A percentile compares a stretch with the other conserved stretches of the same genome.
Conservation (phyloP, 2,797 vertebrate genomes). For the Lophotriccus pileatus region DNA sequence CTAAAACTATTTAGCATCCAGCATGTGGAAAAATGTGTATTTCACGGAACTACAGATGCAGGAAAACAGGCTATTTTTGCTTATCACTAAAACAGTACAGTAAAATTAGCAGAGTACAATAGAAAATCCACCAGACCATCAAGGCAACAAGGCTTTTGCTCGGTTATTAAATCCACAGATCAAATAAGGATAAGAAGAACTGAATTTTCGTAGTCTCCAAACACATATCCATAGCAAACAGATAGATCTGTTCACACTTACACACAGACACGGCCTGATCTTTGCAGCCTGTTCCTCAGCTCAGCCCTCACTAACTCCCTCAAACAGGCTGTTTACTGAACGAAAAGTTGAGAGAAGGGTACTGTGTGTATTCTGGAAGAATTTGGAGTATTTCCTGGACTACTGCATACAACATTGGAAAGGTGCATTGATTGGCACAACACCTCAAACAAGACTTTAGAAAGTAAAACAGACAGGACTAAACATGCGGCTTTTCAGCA, state of each 20-base stretch:
- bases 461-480: not conserved
- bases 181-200: slow-evolving; percentile 5
- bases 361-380: slow-evolving; percentile 9
- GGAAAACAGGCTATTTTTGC: slow-evolving; percentile 49
- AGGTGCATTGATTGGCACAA: not conserved
- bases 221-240: accelerated
- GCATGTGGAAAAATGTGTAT: slow-evolving; percentile 38
- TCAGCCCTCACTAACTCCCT: not conserved
- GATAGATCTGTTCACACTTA: not conserved
- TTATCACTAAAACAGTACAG: not conserved
- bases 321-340: not conserved
- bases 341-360: not conserved
- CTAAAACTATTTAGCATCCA: slow-evolving; percentile 60
- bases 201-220: not conserved
- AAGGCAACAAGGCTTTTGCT: slow-evolving; percentile 31
- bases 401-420: not conserved
- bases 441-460: not conserved
- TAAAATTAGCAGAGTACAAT: slow-evolving; percentile 24
- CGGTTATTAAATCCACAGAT: slow-evolving; percentile 23
- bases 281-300: not conserved
- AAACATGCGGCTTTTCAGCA: accelerated
- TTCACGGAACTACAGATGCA: not conserved
- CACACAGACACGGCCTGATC: not conserved
- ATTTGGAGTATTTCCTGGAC: slow-evolving; percentile 49
- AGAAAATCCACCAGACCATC: slow-evolving; percentile 26